These are phyloP conservation scores for Glaucidium brasilianum DNA, from an alignment of 2,113 vertebrate genomes.

Conservation along the genomic window DNA sequence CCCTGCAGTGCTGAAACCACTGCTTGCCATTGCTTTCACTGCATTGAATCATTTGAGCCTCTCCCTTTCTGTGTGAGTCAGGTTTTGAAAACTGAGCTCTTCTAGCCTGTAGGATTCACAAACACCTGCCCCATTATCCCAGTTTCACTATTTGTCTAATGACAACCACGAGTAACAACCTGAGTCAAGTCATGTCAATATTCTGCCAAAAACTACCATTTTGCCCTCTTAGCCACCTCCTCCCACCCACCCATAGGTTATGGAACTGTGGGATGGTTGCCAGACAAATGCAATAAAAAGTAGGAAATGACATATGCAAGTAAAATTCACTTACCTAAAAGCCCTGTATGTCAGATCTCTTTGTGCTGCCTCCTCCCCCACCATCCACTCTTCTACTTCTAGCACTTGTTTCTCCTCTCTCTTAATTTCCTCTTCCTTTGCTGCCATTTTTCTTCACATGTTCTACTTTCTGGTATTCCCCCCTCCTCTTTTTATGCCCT, in stretches of 20 bases:
- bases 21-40: fast-evolving
- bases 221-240: constrained; percentile 28
- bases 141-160: constrained; percentile 29
- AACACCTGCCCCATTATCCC: constrained; percentile 42
- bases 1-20: background rate
- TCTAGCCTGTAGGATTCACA: background rate
- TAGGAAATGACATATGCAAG: constrained; percentile 67
- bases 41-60: background rate
- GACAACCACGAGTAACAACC: background rate
- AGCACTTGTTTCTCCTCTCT: background rate
- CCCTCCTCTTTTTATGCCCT: background rate
- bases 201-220: constrained; percentile 47
- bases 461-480: background rate
- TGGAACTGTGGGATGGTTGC: constrained; percentile 60
- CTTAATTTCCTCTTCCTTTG: background rate
- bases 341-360: background rate
- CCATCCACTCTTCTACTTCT: background rate
- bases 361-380: background rate
- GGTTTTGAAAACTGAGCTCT: constrained; percentile 35
- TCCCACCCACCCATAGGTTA: constrained; percentile 44
- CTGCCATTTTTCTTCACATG: background rate
- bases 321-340: constrained; percentile 69
- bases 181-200: constrained; percentile 34
- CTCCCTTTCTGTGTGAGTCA: background rate
- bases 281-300: constrained; percentile 66